These are phyloP conservation scores for Lagodon rhomboides DNA, from an alignment of 2,797 vertebrate genomes.

Conservation along the genomic window DNA sequence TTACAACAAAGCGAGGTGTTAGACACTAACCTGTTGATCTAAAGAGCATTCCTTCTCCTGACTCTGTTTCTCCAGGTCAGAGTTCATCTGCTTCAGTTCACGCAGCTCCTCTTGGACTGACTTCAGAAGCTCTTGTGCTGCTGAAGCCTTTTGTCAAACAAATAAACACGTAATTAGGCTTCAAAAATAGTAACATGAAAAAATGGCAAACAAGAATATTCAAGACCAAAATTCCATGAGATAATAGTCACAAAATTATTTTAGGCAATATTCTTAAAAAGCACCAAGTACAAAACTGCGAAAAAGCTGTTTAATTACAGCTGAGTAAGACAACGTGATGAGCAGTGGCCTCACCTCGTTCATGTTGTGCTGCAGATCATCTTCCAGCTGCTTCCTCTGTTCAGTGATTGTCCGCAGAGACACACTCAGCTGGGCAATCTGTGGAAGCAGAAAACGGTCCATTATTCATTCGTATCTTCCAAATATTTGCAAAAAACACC, in stretches of 20 bases:
- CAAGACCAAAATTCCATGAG: too few species aligned
- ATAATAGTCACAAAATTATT: too few species aligned
- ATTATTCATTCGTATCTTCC: neutral
- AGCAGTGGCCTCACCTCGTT: constrained; percentile 27
- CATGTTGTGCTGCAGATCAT: constrained; percentile 36
- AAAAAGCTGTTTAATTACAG: neutral
- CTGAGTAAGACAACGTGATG: neutral
- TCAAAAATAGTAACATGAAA: neutral
- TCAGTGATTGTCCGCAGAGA: constrained; percentile 30
- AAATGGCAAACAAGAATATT: neutral
- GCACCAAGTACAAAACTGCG: neutral
- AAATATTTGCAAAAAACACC: neutral
- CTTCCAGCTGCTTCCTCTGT: constrained; percentile 43
- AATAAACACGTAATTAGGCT: neutral
- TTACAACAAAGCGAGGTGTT: neutral
- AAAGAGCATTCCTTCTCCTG: constrained; percentile 22
- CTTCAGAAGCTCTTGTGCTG: constrained; percentile 33
- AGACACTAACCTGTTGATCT: constrained; percentile 35
- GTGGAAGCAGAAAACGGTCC: neutral
- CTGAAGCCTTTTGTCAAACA: constrained; percentile 8
- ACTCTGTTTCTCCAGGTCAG: constrained; percentile 25
- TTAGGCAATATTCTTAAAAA: too few species aligned
- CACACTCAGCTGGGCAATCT: constrained; percentile 18
- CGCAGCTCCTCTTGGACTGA: constrained; percentile 47
- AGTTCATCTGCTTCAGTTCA: constrained; percentile 41